Conservation (phyloP, 2,888 invertebrate genomes). For the Rhingia campestris region DNA sequence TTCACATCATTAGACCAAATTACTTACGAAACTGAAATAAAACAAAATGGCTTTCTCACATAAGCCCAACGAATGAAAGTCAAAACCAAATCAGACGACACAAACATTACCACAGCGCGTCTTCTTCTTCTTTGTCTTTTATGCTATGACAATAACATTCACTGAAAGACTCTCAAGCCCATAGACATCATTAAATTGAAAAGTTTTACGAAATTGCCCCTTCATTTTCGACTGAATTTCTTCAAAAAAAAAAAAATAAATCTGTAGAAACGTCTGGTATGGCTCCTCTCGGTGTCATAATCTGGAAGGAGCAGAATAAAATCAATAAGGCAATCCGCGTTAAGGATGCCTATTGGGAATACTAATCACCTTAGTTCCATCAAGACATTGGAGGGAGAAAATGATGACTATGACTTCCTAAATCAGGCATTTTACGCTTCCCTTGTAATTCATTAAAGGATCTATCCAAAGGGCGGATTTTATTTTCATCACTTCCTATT, state of each 20-base stretch:
- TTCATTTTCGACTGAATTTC: not conserved
- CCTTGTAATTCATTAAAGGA: not conserved
- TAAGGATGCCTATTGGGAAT: slow-evolving; percentile 5
- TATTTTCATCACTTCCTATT: slow-evolving; percentile 1
- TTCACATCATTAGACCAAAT: slow-evolving; percentile 27
- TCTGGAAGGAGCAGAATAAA: not conserved
- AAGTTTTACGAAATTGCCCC: not conserved
- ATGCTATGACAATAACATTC: not conserved
- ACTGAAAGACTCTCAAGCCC: not conserved
- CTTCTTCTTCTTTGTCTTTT: not conserved
- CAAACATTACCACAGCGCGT: not conserved
- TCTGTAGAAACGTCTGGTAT: not conserved
- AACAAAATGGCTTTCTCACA: slow-evolving; percentile 36
- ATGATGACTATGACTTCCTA: slow-evolving; percentile 4
- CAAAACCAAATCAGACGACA: slow-evolving; percentile 32
- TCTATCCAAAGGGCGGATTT: not conserved
- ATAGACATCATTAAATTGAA: not conserved
- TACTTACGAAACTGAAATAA: slow-evolving; percentile 8
- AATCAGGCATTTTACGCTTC: not conserved
- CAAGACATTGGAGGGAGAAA: not conserved
- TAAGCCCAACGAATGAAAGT: slow-evolving; percentile 32
- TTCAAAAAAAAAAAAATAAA: not conserved
- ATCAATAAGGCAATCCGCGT: not conserved
- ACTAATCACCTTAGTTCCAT: slow-evolving; percentile 6
- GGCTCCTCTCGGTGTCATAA: not conserved